Percentiles rank a stretch among this genome's conserved stretches.
Conservation (phyloP, 2,888 invertebrate genomes). For the Drosophila barbarae region DNA sequence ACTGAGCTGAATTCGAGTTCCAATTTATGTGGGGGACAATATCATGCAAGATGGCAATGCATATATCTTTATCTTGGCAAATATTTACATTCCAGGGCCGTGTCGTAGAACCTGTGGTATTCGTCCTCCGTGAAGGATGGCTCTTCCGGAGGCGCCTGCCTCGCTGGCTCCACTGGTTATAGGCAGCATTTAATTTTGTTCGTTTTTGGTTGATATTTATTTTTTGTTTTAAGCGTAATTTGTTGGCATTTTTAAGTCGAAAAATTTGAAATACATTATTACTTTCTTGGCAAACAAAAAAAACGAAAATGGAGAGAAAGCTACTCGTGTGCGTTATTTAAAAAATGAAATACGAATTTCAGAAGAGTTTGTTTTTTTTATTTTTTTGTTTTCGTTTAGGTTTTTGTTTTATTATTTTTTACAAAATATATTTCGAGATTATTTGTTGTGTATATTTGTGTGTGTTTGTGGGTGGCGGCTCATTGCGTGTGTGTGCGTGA, state of each 20-base stretch:
- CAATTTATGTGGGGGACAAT: slow-evolving; percentile 19
- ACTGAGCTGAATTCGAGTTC: slow-evolving; percentile 12
- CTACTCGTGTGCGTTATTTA: slow-evolving; percentile 15
- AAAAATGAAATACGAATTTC: slow-evolving; percentile 33
- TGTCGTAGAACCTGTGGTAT: slow-evolving; percentile 89
- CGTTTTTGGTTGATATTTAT: slow-evolving; percentile 13
- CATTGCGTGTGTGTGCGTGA: slow-evolving; percentile 30
- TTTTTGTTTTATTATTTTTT: slow-evolving; percentile 11
- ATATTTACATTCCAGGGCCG: slow-evolving; percentile 88
- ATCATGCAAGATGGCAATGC: slow-evolving; percentile 30
- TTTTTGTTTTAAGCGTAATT: slow-evolving; percentile 41
- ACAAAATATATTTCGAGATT: slow-evolving; percentile 69
- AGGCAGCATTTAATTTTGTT: slow-evolving; percentile 34
- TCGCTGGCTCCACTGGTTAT: slow-evolving; percentile 51
- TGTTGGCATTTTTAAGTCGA: slow-evolving; percentile 19
- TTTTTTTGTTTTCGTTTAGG: slow-evolving; percentile 21
- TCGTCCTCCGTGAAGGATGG: slow-evolving; percentile 85
- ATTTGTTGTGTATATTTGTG: slow-evolving; percentile 32
- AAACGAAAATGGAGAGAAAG: slow-evolving; percentile 2
- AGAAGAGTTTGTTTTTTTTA: slow-evolving; percentile 21
- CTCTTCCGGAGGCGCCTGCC: slow-evolving; percentile 52
- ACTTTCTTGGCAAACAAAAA: slow-evolving; percentile 6
- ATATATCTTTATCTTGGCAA: slow-evolving; percentile 23
- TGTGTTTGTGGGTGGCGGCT: slow-evolving; percentile 18
- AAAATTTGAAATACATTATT: slow-evolving; percentile 43